phyloP scores from a whole-genome alignment of 2,113 vertebrate species.

The Hippocampus barbouri region DNA sequence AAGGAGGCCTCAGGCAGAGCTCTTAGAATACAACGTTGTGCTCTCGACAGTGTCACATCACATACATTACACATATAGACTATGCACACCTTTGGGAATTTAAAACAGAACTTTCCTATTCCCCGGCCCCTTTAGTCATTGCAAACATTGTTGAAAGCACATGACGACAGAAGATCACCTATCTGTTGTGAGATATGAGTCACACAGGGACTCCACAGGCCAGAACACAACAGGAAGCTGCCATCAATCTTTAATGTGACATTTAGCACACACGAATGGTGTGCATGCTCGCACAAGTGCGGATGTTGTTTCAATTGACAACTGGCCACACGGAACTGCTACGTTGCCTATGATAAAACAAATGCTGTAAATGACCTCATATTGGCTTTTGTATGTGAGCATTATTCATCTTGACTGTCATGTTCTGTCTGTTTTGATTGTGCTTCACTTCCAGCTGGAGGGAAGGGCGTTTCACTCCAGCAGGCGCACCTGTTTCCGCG shows the following conservation, averaged over 20 bases:
- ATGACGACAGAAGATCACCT: not conserved
- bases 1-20: conserved; percentile 31
- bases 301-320: conserved; percentile 31
- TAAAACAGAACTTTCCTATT: not conserved
- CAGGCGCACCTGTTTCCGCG: no score
- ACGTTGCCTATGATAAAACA: not conserved
- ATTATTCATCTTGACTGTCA: not conserved
- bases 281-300: not conserved
- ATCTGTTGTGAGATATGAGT: not conserved
- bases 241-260: conserved; percentile 69
- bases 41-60: conserved; percentile 26
- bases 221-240: conserved; percentile 58
- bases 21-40: conserved; percentile 17
- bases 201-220: conserved; percentile 41
- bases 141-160: not conserved
- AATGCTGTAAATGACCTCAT: not conserved
- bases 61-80: conserved; percentile 10
- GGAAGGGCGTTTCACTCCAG: no score
- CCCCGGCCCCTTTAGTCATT: not conserved
- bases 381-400: no score
- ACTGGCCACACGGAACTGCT: conserved; percentile 30
- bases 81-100: not conserved
- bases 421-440: no score
- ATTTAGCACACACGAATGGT: conserved; percentile 42
- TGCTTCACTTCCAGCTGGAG: no score